Evolutionary conservation across 2,113 vertebrate genomes (phyloP), one percentile per base, ranked within the genome.

Genomic region (Psephotus haematonotus): DNA sequence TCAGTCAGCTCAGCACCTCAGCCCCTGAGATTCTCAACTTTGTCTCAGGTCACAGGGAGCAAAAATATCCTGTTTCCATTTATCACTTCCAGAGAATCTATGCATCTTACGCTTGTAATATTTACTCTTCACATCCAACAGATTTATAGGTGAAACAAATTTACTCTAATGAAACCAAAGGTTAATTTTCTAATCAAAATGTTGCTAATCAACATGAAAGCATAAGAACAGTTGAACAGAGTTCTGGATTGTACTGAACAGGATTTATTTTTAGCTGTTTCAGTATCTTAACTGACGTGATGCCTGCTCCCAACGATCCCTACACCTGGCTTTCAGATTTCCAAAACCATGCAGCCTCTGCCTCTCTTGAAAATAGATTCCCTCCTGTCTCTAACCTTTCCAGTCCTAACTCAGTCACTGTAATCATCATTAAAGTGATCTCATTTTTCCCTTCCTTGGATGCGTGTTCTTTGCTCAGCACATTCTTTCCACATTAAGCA

Each of bases 401-500:
- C 35, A 63, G 10, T 63, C 23, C 43, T n/a, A 37, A 53, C 33
- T 59, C 55, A 47, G 47, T 29, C 80, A 60, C 63, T 88, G 75
- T 64, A 47, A 33, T 17, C 68, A 89, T 80, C 33, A 7, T 43
- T 84, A 23, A 39, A 63, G 43, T 82, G 81, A 85, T 91, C 65
- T 89, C 43, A 60, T n/a, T 78, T 74, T 83, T 81, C 81, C 50
- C 55, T 84, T 83, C 69, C 90, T 82, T 71, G 55, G 41, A 60
- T 71, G 69, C 0, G 0, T 1, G 0, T 91, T 84, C 81, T 71
- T 96, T 87, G 77, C 74, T 96, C 87, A 87, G 87, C 78, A 89
- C 77, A 93, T 94, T 93, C 90, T 70, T 95, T 94, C 92, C 82
- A 89, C n/a, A 23, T 82, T 76, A 75, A 82, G 69, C 74, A 94